These are phyloP conservation scores for Nymphalis io DNA, from an alignment of 1,140 invertebrate genomes.

Conservation along the genomic window DNA sequence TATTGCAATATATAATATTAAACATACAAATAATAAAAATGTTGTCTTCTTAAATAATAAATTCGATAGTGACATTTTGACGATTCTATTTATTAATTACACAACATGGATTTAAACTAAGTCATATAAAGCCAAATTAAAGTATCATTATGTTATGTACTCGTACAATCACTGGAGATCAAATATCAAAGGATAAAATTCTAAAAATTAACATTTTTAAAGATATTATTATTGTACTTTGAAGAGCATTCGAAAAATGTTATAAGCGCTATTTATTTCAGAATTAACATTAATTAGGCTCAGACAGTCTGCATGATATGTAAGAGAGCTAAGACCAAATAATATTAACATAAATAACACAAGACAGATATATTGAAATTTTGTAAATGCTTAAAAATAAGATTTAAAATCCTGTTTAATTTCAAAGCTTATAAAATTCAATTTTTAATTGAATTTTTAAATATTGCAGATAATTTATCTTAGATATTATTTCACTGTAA, in stretches of 20 bases:
- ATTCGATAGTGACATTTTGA: conserved; percentile 65
- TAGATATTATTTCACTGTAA: not conserved
- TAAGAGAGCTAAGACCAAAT: conserved; percentile 3
- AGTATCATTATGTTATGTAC: conserved; percentile 39
- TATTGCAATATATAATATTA: conserved; percentile 8
- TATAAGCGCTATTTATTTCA: conserved; percentile 47
- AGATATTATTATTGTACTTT: conserved; percentile 73
- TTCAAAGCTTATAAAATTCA: not conserved
- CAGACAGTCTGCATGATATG: conserved; percentile 20
- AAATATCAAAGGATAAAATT: conserved; percentile 65
- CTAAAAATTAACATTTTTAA: conserved; percentile 53
- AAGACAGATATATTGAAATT: not conserved
- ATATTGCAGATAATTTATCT: conserved; percentile 2
- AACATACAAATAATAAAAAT: conserved; percentile 51
- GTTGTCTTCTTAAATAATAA: conserved; percentile 74
- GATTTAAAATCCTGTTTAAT: not conserved
- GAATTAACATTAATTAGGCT: conserved; percentile 13
- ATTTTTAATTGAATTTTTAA: not conserved
- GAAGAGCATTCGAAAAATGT: conserved; percentile 72
- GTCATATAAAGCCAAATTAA: conserved; percentile 56
- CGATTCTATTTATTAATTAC: conserved; percentile 41
- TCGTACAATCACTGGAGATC: conserved; percentile 63
- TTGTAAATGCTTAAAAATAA: not conserved
- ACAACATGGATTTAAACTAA: conserved; percentile 44
- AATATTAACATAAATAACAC: not conserved